Base-by-base conservation (phyloP, 2,888 invertebrate species). In the Melolontha melolontha region DNA sequence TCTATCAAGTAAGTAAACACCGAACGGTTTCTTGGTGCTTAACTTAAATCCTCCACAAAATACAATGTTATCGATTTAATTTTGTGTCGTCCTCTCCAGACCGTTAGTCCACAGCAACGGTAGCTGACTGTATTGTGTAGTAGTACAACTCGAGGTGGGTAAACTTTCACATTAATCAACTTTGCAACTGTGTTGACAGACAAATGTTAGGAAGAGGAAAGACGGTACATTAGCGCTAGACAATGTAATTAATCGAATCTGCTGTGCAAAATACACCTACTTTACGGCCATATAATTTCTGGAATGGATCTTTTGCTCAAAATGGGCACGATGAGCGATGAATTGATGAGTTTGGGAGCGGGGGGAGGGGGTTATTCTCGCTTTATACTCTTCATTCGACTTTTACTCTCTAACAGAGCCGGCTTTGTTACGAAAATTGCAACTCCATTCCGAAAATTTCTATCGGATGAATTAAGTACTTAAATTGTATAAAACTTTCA, bases 1-100 rank as follows among this genome's bases (percentile, higher is more conserved):
- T 39, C 52, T 54, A 54, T 54, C 52, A 54, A 54, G 52, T 54
- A 54, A 54, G 52, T 39, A 54, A 54, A 54, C 52, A 54, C 39
- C 39, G 11, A 27, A 39, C 52, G 7, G 52, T 54, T 54, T 54
- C 52, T 40, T 54, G 51, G 12, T 12, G 29, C 51, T 51, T 17
- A 29, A 51, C 51, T 51, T 51, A 51, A 29, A 51, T 51, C 29
- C 29, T 12, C 51, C 12, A 12, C 8, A 29, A 27, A 51, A 51
- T 29, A 51, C 51, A 51, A 12, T 51, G 51, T 51, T 51, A 51
- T 51, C 51, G 51, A 51, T 51, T 51, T 51, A 2, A 51, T 51
- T 51, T 51, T 51, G 11, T 29, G 12, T 6, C 34, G 34, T 34
- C 34, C 10, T 34, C 34, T 34, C 34, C 6, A 34, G 10, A 34